Evolutionary conservation across 2,797 vertebrate species (phyloP).

Genomic region (Natrix natrix): DNA sequence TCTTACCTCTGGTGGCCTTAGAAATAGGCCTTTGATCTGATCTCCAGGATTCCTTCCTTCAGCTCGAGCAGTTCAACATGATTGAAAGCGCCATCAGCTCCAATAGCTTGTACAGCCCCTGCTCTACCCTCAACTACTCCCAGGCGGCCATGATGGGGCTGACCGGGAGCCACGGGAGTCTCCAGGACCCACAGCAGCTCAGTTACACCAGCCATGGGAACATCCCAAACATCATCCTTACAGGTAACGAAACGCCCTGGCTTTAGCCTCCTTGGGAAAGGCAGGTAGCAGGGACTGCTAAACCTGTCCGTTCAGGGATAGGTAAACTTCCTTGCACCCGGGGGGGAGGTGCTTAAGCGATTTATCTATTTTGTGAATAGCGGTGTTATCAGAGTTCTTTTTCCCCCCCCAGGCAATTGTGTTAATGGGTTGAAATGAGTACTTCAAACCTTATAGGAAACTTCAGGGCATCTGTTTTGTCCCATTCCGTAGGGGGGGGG

Average conservation of each 20-base stretch:
- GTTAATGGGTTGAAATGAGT: background rate
- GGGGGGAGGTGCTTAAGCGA: background rate
- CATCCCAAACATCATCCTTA: constrained; percentile 99
- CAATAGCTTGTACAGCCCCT: constrained; percentile 89
- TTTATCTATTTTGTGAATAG: background rate
- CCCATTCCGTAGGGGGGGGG: background rate
- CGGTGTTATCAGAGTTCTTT: background rate
- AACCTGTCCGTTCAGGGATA: background rate
- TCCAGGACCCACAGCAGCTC: constrained; percentile 88
- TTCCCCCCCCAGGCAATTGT: background rate
- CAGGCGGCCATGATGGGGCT: constrained; percentile 99
- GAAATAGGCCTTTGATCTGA: background rate
- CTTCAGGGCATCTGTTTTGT: background rate
- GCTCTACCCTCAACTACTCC: constrained; percentile 95
- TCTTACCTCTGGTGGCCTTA: background rate
- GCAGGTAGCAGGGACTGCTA: background rate
- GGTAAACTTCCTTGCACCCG: background rate
- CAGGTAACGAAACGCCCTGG: constrained; percentile 73
- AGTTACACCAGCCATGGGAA: constrained; percentile 89
- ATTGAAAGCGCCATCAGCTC: constrained; percentile 92
- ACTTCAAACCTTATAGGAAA: background rate
- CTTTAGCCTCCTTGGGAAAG: background rate
- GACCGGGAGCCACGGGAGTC: constrained; percentile 85
- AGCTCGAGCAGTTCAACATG: constrained; percentile 99
- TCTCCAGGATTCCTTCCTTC: constrained; percentile 20